phyloP scores from a whole-genome alignment of 2,797 vertebrate species.

The Pseudochromis fuscus region DNA sequence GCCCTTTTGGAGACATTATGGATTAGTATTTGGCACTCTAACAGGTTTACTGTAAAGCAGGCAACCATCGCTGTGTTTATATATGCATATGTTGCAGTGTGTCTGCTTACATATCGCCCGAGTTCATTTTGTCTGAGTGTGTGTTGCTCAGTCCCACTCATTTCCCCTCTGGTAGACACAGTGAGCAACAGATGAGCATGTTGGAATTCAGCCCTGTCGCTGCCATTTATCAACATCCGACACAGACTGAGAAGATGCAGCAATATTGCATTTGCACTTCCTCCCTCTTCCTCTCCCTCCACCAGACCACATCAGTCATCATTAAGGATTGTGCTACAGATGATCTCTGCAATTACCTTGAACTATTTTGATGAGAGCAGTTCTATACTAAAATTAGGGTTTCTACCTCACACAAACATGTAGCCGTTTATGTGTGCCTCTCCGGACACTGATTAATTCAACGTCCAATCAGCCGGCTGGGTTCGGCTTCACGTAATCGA shows the following conservation, averaged over 20 bases:
- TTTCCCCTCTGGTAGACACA: constrained; percentile 55
- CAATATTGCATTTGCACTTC: constrained; percentile 1
- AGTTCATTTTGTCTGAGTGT: constrained; percentile 20
- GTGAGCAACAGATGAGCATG: constrained; percentile 64
- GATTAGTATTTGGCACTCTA: not conserved
- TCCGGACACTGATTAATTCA: constrained; percentile 40
- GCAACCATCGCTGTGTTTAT: not conserved
- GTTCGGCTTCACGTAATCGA: constrained; percentile 26
- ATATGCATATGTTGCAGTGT: not conserved
- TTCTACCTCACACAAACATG: not conserved
- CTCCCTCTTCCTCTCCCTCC: not conserved
- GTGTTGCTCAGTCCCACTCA: constrained; percentile 27
- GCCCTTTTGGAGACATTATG: too few relatives aligned
- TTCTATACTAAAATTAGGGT: constrained; percentile 21
- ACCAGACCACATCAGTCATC: constrained; percentile 34
- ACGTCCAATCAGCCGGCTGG: constrained; percentile 11
- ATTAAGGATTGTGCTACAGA: constrained; percentile 25
- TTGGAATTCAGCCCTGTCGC: constrained; percentile 60
- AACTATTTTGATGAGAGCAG: constrained; percentile 43
- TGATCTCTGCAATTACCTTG: constrained; percentile 45
- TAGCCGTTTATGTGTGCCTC: not conserved
- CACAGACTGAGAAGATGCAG: constrained; percentile 21
- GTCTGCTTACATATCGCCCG: not conserved
- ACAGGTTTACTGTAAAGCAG: not conserved
- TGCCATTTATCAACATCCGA: constrained; percentile 37